Evolutionary conservation across 2,888 invertebrate species (phyloP).

Genomic region (Polydrusus cervinus): DNA sequence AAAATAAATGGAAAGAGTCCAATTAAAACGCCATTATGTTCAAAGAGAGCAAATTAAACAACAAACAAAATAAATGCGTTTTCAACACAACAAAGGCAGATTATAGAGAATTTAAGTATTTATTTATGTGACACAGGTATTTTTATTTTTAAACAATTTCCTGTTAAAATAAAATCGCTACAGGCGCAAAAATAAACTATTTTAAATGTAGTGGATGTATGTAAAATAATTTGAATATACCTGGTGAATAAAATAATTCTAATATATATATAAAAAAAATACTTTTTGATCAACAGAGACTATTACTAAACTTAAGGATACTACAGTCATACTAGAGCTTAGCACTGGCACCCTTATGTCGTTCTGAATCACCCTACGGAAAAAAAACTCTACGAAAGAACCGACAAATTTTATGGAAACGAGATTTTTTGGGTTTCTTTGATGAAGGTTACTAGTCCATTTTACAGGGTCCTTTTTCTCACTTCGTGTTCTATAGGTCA

Average conservation of each 20-base stretch:
- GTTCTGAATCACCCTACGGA: too few species aligned
- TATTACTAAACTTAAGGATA: too few species aligned
- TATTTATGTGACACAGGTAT: not conserved
- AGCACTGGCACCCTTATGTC: too few species aligned
- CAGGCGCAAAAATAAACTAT: not conserved
- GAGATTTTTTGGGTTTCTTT: too few species aligned
- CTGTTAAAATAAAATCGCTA: not conserved
- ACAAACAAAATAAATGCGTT: constrained; percentile 8
- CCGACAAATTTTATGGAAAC: too few species aligned
- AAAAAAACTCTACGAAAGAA: too few species aligned
- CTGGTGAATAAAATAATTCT: not conserved
- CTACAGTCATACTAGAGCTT: too few species aligned
- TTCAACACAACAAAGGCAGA: not conserved
- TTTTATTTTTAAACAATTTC: constrained; percentile 3
- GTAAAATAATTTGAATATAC: not conserved
- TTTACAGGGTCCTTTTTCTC: too few species aligned
- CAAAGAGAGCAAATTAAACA: not conserved
- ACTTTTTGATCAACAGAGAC: too few species aligned
- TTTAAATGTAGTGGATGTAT: not conserved
- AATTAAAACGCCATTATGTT: not conserved
- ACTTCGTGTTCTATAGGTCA: too few species aligned
- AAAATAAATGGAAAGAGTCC: not conserved
- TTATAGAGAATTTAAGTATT: not conserved
- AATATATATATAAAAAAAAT: not conserved
- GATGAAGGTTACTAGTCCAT: too few species aligned